Base-by-base conservation (phyloP, 2,797 vertebrate species). In the Danio choprae region DNA sequence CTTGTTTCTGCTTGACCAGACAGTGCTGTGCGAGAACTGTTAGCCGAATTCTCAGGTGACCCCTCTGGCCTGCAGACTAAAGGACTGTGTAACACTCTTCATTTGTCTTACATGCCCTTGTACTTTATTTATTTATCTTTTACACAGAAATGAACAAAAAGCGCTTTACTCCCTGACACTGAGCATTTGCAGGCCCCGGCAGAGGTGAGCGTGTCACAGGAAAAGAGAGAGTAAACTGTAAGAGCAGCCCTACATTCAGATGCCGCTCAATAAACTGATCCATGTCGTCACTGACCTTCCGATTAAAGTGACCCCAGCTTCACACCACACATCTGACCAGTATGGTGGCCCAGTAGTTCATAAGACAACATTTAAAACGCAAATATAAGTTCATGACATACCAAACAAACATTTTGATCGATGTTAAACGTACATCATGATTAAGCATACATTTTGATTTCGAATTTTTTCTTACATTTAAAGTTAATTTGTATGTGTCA, bases 1-100 rank as follows among this genome's bases (percentile, higher is more conserved):
- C 90, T 91, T 90, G 90, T 92, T 94, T 92, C 91, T 91, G 91
- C 91, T 92, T 94, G 92, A 93, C 92, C 92, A 90, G 89, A 85
- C 92, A 90, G 87, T 82, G 68, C 38, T 77, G 60, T 83, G 71
- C 79, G 50, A 84, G 77, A 48, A 40, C 62, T 77, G 84, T 83
- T 84, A 71, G 78, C 74, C 58, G 86, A 89, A 90, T 92, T 91
- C 90, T 92, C 92, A 85, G 84, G 89, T 90, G 92, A 91, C 87
- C 90, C 85, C 41, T 82, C 86, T 89, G 91, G 90, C 90, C 90
- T 88, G 84, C 87, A 86, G 89, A 92, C 89, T 91, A 89, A 88
- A 90, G 87, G 85, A 92, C 84, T 89, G 87, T 55, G 80, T 81
- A 80, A 80, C 75, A 59, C 79, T 81, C 55, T 80, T 83, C 68